phyloP scores from a whole-genome alignment of 64 coral and sea anemone species.

The Stichodactyla helianthus region DNA sequence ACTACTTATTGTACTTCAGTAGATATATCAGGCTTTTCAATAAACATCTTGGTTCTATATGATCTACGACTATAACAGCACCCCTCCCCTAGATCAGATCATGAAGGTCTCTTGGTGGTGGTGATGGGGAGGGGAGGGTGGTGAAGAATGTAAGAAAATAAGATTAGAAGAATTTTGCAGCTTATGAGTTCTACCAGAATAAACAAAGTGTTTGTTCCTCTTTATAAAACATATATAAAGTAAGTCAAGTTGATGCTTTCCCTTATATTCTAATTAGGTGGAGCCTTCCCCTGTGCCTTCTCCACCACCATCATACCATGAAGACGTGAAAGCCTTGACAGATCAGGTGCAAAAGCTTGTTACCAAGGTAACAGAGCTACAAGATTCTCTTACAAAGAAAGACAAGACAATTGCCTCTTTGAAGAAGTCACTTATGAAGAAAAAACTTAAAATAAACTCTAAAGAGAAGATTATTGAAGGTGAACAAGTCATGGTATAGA shows the following conservation, averaged over 20 bases:
- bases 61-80: too few species aligned
- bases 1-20: too few species aligned
- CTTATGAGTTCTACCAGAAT: too few species aligned
- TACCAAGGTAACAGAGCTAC: constrained; percentile 60
- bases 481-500: constrained; percentile 76
- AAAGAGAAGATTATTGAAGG: constrained; percentile 70
- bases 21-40: too few species aligned
- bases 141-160: too few species aligned
- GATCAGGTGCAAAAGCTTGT: constrained; percentile 62
- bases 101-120: too few species aligned
- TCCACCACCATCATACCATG: neutral
- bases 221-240: too few species aligned
- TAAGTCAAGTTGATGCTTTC: neutral
- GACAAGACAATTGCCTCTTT: constrained; percentile 65
- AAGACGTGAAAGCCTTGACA: constrained; percentile 52
- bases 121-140: too few species aligned
- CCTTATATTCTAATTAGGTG: neutral
- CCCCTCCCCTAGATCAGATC: too few species aligned
- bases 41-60: too few species aligned
- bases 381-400: constrained; percentile 67
- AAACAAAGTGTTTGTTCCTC: too few species aligned
- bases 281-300: neutral
- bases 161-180: too few species aligned
- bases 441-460: constrained; percentile 36
- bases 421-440: constrained; percentile 74